These are phyloP conservation scores for Drosophila pruinosa DNA, from an alignment of 1,140 invertebrate genomes.

Conservation along the genomic window DNA sequence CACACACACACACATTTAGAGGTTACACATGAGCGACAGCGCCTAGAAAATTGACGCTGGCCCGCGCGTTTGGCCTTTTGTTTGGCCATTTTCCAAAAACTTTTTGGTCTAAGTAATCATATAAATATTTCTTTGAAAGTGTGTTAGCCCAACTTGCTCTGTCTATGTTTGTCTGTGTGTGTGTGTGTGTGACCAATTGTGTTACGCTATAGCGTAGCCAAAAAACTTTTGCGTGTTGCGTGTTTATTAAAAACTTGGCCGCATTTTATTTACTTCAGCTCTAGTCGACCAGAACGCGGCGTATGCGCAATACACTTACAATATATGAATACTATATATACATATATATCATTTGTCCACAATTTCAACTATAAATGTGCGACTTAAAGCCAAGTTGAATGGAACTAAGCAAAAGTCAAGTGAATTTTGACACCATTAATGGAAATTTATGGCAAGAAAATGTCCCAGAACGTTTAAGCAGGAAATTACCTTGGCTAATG, in stretches of 20 bases:
- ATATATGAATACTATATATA: constrained; percentile 16
- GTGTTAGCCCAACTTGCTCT: constrained; percentile 33
- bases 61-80: constrained; percentile 13
- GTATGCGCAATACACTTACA: constrained; percentile 39
- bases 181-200: constrained; percentile 16
- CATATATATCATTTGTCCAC: neutral
- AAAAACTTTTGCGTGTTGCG: constrained; percentile 61
- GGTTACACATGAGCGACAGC: constrained; percentile 19
- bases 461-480: neutral
- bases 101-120: constrained; percentile 66
- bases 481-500: neutral
- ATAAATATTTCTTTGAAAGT: constrained; percentile 68
- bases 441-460: neutral
- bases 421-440: neutral
- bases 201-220: neutral
- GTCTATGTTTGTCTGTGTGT: constrained; percentile 28
- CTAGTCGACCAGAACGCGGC: neutral
- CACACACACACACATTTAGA: neutral
- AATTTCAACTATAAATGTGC: constrained; percentile 19
- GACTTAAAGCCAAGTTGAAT: neutral
- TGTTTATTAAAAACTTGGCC: constrained; percentile 78
- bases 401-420: neutral
- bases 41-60: constrained; percentile 28
- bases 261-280: constrained; percentile 40
- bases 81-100: constrained; percentile 50